Conservation (phyloP, 2,797 vertebrate genomes). For the Peromyscus melanophrys region DNA sequence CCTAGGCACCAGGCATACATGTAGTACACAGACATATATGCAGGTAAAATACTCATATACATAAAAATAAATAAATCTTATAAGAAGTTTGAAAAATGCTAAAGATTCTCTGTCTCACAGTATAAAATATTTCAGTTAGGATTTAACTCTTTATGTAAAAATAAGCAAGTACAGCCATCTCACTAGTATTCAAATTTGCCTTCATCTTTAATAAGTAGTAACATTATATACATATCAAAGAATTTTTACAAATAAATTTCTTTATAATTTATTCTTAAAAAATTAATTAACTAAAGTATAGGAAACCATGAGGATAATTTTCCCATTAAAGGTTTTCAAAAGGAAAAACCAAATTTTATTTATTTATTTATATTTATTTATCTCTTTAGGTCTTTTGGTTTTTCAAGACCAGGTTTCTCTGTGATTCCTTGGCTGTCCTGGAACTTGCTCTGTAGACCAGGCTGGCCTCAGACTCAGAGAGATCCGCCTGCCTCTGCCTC, state of each 20-base stretch:
- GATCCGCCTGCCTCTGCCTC: background rate
- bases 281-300: slow-evolving; percentile 41
- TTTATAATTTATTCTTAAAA: background rate
- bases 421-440: background rate
- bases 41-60: background rate
- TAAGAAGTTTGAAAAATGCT: background rate
- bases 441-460: background rate
- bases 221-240: background rate
- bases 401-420: background rate
- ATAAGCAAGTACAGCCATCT: background rate
- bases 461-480: background rate
- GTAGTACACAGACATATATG: background rate
- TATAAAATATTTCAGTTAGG: background rate
- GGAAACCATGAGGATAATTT: slow-evolving; percentile 3
- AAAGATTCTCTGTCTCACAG: background rate
- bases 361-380: background rate
- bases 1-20: background rate
- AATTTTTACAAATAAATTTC: background rate
- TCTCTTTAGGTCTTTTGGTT: background rate
- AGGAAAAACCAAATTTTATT: background rate
- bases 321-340: background rate
- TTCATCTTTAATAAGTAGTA: background rate
- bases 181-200: background rate
- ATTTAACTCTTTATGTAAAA: background rate
- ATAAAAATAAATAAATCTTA: background rate